phyloP scores from a whole-genome alignment of 2,113 vertebrate genomes.

The Alaudala cheleensis region DNA sequence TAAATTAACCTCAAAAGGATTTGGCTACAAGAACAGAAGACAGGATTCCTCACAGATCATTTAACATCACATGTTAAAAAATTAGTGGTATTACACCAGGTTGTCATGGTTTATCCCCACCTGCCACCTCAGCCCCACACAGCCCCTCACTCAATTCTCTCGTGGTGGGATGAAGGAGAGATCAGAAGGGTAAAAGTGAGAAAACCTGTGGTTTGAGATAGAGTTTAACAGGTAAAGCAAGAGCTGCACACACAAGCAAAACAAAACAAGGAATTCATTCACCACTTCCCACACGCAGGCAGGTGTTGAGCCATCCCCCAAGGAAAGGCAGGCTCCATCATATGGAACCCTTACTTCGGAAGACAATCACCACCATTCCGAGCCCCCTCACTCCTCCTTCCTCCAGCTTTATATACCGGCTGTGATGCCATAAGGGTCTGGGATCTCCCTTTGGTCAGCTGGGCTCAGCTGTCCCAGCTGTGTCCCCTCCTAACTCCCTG shows the following conservation, averaged over 20 bases:
- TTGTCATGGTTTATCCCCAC: not conserved
- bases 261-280: not conserved
- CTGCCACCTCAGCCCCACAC: not conserved
- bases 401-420: not conserved
- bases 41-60: not conserved
- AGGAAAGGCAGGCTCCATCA: not conserved
- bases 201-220: not conserved
- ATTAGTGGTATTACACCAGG: not conserved
- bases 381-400: not conserved
- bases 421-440: accelerated
- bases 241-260: not conserved
- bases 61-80: not conserved
- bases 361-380: accelerated
- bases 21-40: not conserved
- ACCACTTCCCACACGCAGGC: not conserved
- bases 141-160: accelerated
- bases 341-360: accelerated
- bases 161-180: not conserved
- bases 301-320: not conserved
- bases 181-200: not conserved
- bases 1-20: not conserved
- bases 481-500: not conserved
- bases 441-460: not conserved
- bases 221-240: not conserved
- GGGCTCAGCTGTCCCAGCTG: not conserved